Conservation (phyloP, 2,888 invertebrate genomes). For the Dromius quadrimaculatus region DNA sequence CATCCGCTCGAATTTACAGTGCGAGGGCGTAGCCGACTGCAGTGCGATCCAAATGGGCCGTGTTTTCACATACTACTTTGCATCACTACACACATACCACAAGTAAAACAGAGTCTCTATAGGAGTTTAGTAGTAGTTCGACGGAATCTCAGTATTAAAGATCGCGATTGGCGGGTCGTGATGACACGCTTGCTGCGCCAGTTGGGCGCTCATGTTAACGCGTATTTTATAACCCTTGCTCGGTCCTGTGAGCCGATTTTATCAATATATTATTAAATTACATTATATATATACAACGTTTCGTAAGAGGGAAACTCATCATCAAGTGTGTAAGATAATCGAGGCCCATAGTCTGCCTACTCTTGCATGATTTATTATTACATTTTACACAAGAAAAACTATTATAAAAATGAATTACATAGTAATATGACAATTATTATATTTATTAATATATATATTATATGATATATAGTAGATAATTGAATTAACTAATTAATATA, state of each 20-base stretch:
- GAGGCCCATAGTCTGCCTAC: conserved; percentile 64
- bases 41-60: not conserved
- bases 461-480: conserved; percentile 64
- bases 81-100: conserved; percentile 8
- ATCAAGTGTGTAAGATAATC: conserved; percentile 59
- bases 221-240: conserved; percentile 52
- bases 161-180: conserved; percentile 1
- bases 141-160: conserved; percentile 47
- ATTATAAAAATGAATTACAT: conserved; percentile 63
- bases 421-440: conserved; percentile 60
- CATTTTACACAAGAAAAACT: conserved; percentile 65
- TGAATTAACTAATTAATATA: conserved; percentile 63
- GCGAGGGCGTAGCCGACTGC: not conserved
- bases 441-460: conserved; percentile 60
- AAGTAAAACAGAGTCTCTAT: conserved; percentile 6
- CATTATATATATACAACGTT: conserved; percentile 49
- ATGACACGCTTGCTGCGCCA: conserved; percentile 39
- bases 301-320: conserved; percentile 44
- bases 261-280: conserved; percentile 49
- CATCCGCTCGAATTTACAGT: conserved; percentile 4
- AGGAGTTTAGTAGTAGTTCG: conserved; percentile 18
- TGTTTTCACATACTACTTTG: not conserved
- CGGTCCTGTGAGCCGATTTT: conserved; percentile 47
- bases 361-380: conserved; percentile 66
- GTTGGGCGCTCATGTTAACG: conserved; percentile 30